These are phyloP conservation scores for Ceratosolen fusciceps DNA, from an alignment of 1,140 invertebrate species.

Conservation along the genomic window DNA sequence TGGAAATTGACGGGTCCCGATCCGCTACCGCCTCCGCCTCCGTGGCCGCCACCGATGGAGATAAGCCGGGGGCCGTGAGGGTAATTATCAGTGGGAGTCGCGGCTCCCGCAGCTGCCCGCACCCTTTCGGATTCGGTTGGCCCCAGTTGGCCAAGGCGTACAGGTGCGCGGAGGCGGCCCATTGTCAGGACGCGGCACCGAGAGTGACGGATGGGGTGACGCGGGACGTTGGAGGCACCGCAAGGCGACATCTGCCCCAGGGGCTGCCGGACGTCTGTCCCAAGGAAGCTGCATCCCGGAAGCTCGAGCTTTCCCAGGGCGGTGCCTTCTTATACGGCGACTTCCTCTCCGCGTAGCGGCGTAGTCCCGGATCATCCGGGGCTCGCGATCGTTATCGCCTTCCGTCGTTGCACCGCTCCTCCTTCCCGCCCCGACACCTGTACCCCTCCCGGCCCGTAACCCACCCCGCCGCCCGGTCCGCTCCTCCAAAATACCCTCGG, in stretches of 20 bases:
- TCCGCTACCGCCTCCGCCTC: background rate
- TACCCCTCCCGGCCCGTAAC: no score
- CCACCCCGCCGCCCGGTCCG: no score
- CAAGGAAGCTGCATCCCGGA: background rate
- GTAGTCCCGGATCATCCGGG: no score
- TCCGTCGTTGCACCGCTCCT: background rate
- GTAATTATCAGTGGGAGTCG: constrained; percentile 20
- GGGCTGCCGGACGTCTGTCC: background rate
- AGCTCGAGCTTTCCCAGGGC: background rate
- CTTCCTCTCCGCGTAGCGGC: no score
- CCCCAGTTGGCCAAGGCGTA: background rate
- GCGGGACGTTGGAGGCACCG: background rate
- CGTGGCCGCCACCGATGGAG: background rate
- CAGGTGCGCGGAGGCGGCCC: constrained; percentile 5
- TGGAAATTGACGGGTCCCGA: background rate
- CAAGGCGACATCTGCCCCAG: constrained; percentile 9
- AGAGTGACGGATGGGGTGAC: constrained; percentile 1
- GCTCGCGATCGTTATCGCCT: no score
- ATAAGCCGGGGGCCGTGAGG: background rate
- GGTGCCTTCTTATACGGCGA: no score
- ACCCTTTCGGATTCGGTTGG: constrained; percentile 9
- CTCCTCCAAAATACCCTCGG: no score
- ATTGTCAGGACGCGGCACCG: background rate
- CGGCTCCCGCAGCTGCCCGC: background rate
- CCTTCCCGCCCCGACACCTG: background rate